Conservation (phyloP, 92 coral and sea anemone genomes). For the Phymanthus crucifer region DNA sequence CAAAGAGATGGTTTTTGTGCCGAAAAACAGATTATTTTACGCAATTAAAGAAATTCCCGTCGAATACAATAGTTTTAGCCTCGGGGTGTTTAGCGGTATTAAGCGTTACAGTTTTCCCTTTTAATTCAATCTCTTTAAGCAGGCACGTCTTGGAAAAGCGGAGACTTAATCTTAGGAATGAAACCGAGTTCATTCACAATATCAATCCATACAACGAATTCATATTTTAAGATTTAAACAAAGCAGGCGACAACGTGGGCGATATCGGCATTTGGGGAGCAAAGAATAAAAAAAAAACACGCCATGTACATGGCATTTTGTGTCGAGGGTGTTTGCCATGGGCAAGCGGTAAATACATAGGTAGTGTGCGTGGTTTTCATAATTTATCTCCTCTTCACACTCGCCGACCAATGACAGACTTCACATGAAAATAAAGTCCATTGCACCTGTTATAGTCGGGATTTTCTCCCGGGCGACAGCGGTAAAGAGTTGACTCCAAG, state of each 20-base stretch:
- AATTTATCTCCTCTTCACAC: constrained; percentile 4
- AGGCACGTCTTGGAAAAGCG: neutral
- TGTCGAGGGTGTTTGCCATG: neutral
- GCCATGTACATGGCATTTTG: neutral
- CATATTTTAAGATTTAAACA: neutral
- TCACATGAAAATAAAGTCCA: neutral
- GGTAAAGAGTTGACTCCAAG: neutral
- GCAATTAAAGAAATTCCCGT: neutral
- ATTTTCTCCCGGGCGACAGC: neutral
- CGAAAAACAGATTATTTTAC: constrained; percentile 7
- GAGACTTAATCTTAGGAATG: neutral
- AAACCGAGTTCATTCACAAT: neutral
- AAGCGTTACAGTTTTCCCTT: neutral
- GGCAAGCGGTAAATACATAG: neutral
- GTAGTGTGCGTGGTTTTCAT: neutral
- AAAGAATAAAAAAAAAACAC: neutral
- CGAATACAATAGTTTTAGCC: neutral
- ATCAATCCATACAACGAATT: neutral
- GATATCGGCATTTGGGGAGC: neutral
- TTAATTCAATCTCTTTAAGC: constrained; percentile 4
- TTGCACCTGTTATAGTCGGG: neutral
- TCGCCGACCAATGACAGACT: neutral
- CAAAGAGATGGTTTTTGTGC: neutral
- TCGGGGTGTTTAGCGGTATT: neutral
- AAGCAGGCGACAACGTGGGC: neutral